Evolutionary conservation across 2,113 vertebrate genomes (phyloP).

Genomic region (Proterorhinus semilunaris): DNA sequence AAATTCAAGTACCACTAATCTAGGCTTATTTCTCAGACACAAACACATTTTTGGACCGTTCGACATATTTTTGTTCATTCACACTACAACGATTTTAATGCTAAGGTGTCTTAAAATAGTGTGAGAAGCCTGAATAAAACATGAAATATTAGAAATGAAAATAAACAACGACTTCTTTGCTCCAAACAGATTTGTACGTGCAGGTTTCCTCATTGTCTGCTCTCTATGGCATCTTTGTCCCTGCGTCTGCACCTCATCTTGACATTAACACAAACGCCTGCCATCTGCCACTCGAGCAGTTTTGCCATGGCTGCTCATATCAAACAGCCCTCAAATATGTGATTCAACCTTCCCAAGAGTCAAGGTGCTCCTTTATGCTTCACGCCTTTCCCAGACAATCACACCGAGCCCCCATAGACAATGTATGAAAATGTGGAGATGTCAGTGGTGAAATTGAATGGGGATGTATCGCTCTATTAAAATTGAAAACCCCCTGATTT

Average conservation of each 20-base stretch:
- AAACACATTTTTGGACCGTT: too few species aligned
- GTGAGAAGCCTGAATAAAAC: neutral
- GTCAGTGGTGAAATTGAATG: slow-evolving; percentile 13
- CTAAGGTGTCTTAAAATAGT: too few species aligned
- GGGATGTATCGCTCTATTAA: slow-evolving; percentile 11
- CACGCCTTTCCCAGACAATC: slow-evolving; percentile 4
- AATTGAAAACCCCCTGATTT: slow-evolving; percentile 15
- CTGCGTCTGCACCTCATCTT: slow-evolving; percentile 5
- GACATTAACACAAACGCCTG: slow-evolving; percentile 7
- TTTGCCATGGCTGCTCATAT: slow-evolving; percentile 17
- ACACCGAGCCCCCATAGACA: slow-evolving; percentile 6
- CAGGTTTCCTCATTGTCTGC: neutral
- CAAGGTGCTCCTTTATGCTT: slow-evolving; percentile 31
- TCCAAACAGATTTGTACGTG: neutral
- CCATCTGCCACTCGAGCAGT: slow-evolving; percentile 37
- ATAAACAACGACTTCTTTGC: too few species aligned
- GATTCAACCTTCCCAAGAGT: slow-evolving; percentile 17
- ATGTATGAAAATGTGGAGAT: slow-evolving; percentile 8
- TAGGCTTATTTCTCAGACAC: too few species aligned
- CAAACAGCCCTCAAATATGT: slow-evolving; percentile 18
- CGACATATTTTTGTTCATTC: too few species aligned
- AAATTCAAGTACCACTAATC: too few species aligned
- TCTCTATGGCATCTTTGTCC: slow-evolving; percentile 15
- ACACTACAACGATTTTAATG: too few species aligned
- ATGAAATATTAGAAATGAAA: too few species aligned